A percentile compares a stretch with the other conserved stretches of the same genome.
These are phyloP conservation scores for Aphyosemion australe DNA, from an alignment of 2,113 vertebrate species.

Conservation along the genomic window DNA sequence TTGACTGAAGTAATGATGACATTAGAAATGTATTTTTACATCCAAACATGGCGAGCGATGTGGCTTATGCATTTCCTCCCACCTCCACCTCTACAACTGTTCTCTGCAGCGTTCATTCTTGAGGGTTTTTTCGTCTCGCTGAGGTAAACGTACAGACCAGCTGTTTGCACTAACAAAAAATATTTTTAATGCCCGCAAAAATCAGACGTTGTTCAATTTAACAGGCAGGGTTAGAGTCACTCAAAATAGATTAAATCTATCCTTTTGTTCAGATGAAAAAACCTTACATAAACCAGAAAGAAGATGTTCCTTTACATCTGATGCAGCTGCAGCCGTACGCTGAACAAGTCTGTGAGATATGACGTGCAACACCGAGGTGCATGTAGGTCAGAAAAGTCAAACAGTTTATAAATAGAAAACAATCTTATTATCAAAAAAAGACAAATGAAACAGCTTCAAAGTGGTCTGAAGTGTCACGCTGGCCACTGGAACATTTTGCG, in stretches of 20 bases:
- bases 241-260: too few relatives aligned
- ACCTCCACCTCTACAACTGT: constrained; percentile 5
- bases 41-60: constrained; percentile 3
- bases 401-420: background rate
- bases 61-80: constrained; percentile 42
- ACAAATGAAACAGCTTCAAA: background rate
- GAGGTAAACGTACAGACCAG: background rate
- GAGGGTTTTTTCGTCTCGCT: constrained; percentile 18
- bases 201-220: too few relatives aligned
- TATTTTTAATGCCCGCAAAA: too few relatives aligned
- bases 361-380: background rate
- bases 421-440: background rate
- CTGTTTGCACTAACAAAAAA: too few relatives aligned
- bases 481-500: constrained; percentile 76
- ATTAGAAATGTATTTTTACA: constrained; percentile 19
- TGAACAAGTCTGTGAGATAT: too few relatives aligned
- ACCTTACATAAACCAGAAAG: too few relatives aligned
- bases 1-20: background rate
- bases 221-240: too few relatives aligned
- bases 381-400: background rate
- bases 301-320: too few relatives aligned
- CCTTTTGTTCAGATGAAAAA: too few relatives aligned
- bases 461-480: constrained; percentile 33
- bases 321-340: too few relatives aligned
- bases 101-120: background rate